Evolutionary conservation across 2,797 vertebrate genomes (phyloP).

Genomic region (Smutsia gigantea): DNA sequence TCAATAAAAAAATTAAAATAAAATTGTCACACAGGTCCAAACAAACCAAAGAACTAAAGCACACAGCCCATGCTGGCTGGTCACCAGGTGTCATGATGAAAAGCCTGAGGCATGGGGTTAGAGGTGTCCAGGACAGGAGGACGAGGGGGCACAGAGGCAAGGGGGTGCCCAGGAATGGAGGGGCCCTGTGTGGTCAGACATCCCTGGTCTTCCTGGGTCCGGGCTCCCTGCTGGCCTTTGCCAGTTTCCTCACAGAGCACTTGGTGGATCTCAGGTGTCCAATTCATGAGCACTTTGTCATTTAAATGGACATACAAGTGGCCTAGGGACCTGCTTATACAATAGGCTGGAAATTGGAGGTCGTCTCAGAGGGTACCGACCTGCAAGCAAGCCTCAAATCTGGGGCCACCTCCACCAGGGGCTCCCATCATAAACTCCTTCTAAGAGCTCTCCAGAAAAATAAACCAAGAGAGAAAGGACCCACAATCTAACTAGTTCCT

Average conservation of each 20-base stretch:
- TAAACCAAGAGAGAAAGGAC: neutral
- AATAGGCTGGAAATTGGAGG: neutral
- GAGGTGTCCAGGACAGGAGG: neutral
- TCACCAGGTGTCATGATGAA: neutral
- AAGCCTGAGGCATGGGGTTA: neutral
- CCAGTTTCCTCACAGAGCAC: neutral
- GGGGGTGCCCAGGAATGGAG: neutral
- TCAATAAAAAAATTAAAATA: no score
- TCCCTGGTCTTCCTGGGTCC: no score
- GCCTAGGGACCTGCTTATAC: neutral
- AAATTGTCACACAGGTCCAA: neutral
- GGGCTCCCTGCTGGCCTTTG: neutral
- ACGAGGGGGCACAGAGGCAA: neutral
- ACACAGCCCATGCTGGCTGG: rapidly evolving
- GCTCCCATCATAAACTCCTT: neutral
- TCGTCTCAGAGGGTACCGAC: neutral
- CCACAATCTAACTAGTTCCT: neutral
- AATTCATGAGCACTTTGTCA: neutral
- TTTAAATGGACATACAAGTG: neutral
- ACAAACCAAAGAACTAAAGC: neutral
- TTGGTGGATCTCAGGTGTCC: neutral
- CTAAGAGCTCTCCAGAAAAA: neutral
- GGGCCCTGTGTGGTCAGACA: neutral
- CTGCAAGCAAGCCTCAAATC: neutral
- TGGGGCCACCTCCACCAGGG: neutral